Percentiles rank a stretch among this genome's conserved stretches.
Conservation (phyloP, 2,888 invertebrate species). For the Zygaena filipendulae region DNA sequence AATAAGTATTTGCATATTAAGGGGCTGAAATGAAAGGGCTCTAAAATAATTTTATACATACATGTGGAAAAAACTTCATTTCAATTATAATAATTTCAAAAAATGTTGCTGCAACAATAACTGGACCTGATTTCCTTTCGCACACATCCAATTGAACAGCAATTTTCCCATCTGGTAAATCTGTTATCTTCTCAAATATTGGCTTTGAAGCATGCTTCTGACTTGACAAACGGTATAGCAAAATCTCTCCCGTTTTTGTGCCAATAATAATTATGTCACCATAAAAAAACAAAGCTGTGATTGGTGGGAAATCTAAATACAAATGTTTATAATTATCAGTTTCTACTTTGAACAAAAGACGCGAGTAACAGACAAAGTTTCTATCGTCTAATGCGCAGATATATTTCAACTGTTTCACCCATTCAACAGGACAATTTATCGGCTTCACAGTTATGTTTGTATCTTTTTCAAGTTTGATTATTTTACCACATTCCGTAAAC, state of each 20-base stretch:
- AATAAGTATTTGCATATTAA: too few relatives aligned
- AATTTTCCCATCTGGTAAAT: constrained; percentile 40
- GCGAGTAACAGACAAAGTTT: constrained; percentile 47
- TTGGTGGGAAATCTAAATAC: constrained; percentile 45
- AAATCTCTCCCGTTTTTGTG: constrained; percentile 34
- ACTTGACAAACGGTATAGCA: constrained; percentile 39
- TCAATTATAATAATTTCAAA: constrained; percentile 37
- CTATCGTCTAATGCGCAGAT: constrained; percentile 34
- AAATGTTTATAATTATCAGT: constrained; percentile 38
- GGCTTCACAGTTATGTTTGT: constrained; percentile 21
- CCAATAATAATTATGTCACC: constrained; percentile 43
- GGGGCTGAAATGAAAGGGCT: too few relatives aligned
- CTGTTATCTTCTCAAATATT: constrained; percentile 34
- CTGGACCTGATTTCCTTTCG: constrained; percentile 40
- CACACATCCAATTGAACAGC: constrained; percentile 44
- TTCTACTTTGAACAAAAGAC: constrained; percentile 45
- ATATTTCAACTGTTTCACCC: constrained; percentile 41
- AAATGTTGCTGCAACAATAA: constrained; percentile 40
- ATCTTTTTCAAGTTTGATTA: constrained; percentile 28
- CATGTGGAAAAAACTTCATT: constrained; percentile 41
- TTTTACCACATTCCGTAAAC: constrained; percentile 45
- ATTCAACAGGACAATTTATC: constrained; percentile 36
- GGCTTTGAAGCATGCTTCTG: constrained; percentile 32
- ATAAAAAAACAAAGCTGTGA: constrained; percentile 49
- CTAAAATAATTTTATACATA: too few relatives aligned